phyloP scores from a whole-genome alignment of 1,140 invertebrate genomes.

The Apolygus lucorum region DNA sequence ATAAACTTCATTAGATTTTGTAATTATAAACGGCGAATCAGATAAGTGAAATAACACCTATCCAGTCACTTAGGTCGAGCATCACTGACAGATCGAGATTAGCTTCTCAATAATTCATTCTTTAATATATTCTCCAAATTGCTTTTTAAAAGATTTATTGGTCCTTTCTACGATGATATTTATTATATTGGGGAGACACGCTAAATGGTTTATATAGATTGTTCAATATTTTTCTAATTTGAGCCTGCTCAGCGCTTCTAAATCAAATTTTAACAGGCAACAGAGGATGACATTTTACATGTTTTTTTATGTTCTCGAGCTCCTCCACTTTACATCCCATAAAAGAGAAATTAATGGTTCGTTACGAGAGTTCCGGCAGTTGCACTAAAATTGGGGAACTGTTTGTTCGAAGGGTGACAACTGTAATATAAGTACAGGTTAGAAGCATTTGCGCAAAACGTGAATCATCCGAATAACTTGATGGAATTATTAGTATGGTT shows the following conservation, averaged over 20 bases:
- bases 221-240: neutral
- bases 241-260: neutral
- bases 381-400: too few species aligned
- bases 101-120: conserved; percentile 17
- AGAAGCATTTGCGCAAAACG: too few species aligned
- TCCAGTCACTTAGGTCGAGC: neutral
- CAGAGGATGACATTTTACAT: neutral
- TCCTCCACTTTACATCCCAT: too few species aligned
- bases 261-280: neutral
- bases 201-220: neutral
- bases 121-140: neutral
- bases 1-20: conserved; percentile 20
- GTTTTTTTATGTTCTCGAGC: too few species aligned
- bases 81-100: conserved; percentile 9
- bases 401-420: too few species aligned
- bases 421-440: too few species aligned
- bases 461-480: too few species aligned
- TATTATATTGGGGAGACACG: neutral
- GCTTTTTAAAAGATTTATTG: conserved; percentile 21
- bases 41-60: conserved; percentile 18
- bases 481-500: too few species aligned
- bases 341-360: too few species aligned
- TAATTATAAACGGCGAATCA: conserved; percentile 17
- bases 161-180: neutral
- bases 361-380: too few species aligned